Conservation (phyloP, 2,797 vertebrate species). For the Pteronotus mesoamericanus region DNA sequence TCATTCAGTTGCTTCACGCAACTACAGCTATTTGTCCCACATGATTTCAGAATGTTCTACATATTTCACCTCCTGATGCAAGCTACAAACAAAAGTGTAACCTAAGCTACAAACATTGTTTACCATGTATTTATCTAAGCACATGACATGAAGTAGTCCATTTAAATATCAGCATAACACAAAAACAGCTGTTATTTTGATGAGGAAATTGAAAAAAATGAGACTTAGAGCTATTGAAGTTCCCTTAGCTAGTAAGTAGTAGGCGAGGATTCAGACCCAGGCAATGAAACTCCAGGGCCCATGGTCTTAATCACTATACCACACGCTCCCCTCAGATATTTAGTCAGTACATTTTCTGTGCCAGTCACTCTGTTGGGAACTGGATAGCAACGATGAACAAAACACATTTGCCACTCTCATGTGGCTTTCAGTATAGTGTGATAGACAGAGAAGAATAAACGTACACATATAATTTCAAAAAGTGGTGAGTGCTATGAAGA, state of each 20-base stretch:
- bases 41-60: neutral
- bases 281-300: neutral
- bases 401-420: fast-evolving
- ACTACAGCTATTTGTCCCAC: neutral
- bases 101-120: neutral
- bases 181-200: neutral
- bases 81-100: neutral
- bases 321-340: neutral
- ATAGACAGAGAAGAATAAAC: neutral
- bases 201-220: neutral
- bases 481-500: neutral
- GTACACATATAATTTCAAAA: neutral
- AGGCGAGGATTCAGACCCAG: neutral
- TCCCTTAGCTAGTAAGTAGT: neutral
- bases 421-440: neutral
- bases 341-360: neutral
- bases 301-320: neutral
- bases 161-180: neutral
- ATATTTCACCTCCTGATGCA: neutral
- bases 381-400: neutral
- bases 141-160: neutral
- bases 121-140: neutral
- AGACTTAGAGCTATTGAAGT: neutral
- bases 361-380: neutral
- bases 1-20: neutral